phyloP scores from a whole-genome alignment of 2,113 vertebrate species.

The Setophaga kirtlandii region DNA sequence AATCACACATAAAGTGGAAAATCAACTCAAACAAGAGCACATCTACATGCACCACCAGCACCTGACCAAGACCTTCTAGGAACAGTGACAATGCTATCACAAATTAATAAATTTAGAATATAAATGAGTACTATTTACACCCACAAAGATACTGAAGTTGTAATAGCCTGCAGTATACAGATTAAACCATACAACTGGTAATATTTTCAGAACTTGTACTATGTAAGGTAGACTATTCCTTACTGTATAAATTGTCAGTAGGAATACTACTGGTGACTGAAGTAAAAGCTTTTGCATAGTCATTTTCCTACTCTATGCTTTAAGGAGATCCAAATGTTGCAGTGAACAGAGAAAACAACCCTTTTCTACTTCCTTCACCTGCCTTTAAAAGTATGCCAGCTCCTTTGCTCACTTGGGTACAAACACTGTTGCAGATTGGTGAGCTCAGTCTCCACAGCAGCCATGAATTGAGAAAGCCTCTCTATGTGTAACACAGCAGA shows the following conservation, averaged over 20 bases:
- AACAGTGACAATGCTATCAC: neutral
- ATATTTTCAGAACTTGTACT: neutral
- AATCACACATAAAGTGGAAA: neutral
- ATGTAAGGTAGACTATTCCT: neutral
- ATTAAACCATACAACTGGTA: fast-evolving
- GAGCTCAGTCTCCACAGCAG: neutral
- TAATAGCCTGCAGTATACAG: neutral
- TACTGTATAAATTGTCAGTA: neutral
- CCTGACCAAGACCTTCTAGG: neutral
- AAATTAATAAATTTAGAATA: neutral
- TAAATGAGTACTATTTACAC: neutral
- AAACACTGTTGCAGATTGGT: neutral
- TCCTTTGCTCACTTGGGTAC: neutral
- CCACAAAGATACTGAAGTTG: neutral
- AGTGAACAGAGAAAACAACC: neutral
- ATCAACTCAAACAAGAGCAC: neutral
- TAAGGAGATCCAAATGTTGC: neutral
- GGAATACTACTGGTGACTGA: neutral
- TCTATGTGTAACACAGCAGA: fast-evolving
- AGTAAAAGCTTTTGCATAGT: neutral
- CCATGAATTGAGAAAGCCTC: neutral
- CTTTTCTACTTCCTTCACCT: neutral
- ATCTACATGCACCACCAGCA: fast-evolving
- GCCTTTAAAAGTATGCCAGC: neutral
- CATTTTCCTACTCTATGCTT: neutral